These are phyloP conservation scores for Tribolium madens DNA, from an alignment of 1,140 invertebrate species.

Conservation along the genomic window DNA sequence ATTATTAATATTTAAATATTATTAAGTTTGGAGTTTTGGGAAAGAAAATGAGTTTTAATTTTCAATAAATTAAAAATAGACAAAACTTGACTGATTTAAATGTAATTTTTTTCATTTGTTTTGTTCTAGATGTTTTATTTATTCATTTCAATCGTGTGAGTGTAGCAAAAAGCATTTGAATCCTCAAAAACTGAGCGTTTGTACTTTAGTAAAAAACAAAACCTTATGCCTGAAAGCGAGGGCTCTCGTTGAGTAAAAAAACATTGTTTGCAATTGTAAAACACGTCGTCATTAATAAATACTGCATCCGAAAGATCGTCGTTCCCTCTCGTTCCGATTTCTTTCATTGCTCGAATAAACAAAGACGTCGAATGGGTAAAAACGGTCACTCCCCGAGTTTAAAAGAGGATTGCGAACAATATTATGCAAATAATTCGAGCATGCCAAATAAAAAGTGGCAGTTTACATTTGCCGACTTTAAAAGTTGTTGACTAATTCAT, in stretches of 20 bases:
- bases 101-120: too few relatives aligned
- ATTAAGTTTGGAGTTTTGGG: too few relatives aligned
- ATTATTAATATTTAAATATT: too few relatives aligned
- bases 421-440: slow-evolving; percentile 63
- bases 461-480: slow-evolving; percentile 63
- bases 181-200: background rate
- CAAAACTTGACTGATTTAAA: too few relatives aligned
- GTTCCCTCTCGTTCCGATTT: slow-evolving; percentile 8
- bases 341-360: slow-evolving; percentile 26
- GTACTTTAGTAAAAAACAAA: slow-evolving; percentile 7
- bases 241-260: slow-evolving; percentile 2
- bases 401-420: slow-evolving; percentile 53
- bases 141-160: background rate
- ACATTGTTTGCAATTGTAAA: slow-evolving; percentile 53
- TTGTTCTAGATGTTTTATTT: too few relatives aligned
- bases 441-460: slow-evolving; percentile 63
- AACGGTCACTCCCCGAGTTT: slow-evolving; percentile 41
- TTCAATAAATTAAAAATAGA: too few relatives aligned
- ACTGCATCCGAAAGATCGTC: slow-evolving; percentile 31
- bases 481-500: slow-evolving; percentile 64
- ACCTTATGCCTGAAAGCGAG: background rate
- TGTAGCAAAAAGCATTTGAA: background rate
- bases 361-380: slow-evolving; percentile 43
- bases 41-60: too few relatives aligned
- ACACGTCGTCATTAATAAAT: slow-evolving; percentile 49